These are phyloP conservation scores for Ophiodon elongatus DNA, from an alignment of 2,113 vertebrate species.

Conservation along the genomic window DNA sequence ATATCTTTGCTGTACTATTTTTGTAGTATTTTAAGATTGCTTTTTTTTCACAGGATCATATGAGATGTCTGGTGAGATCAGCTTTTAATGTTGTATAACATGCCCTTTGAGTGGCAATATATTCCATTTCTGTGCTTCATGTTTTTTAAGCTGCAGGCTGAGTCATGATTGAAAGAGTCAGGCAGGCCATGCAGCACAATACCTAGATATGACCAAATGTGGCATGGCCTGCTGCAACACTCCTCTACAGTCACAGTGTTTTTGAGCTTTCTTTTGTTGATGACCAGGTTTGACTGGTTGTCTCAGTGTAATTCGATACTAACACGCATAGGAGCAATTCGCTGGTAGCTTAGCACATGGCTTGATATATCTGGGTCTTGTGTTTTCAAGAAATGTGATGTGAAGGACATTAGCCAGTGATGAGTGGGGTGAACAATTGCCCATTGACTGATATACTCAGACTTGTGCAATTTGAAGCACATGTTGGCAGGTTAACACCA, in stretches of 20 bases:
- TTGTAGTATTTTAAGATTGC: neutral
- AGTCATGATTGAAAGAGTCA: conserved; percentile 9
- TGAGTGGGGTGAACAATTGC: neutral
- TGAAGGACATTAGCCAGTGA: neutral
- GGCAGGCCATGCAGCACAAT: neutral
- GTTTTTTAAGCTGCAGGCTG: neutral
- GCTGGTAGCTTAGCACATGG: neutral
- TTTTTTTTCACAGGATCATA: neutral
- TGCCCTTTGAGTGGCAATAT: neutral
- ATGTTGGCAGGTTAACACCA: neutral
- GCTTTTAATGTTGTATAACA: neutral
- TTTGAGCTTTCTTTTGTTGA: neutral
- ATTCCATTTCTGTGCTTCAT: neutral
- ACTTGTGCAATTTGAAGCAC: neutral
- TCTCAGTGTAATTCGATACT: neutral
- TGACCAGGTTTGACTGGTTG: conserved; percentile 26
- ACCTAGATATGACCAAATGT: conserved; percentile 10
- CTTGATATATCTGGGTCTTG: neutral
- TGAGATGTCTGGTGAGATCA: neutral
- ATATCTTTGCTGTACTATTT: neutral
- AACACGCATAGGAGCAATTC: neutral
- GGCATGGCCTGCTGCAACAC: neutral
- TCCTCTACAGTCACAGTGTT: neutral
- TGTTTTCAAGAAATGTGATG: neutral
- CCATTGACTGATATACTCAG: neutral